These are phyloP conservation scores for Pristiophorus japonicus DNA, from an alignment of 2,113 vertebrate species.

Conservation along the genomic window DNA sequence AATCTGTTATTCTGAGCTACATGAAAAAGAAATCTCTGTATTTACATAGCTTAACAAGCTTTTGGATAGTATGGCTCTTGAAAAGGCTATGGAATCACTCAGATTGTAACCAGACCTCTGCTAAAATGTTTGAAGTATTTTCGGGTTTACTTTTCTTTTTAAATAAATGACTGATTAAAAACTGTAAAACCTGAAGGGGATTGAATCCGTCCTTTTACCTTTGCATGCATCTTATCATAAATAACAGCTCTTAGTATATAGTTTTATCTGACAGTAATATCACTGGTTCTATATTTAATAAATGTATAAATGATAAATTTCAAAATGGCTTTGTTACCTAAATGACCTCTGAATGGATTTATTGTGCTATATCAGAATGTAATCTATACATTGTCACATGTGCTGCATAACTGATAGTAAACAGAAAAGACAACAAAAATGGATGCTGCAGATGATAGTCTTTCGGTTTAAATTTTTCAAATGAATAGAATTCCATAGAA, in stretches of 20 bases:
- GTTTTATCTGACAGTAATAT: not conserved
- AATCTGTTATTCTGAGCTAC: not conserved
- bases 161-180: not conserved
- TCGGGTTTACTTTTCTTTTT: not conserved
- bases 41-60: not conserved
- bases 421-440: not conserved
- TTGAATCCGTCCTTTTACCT: not conserved
- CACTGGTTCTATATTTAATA: not conserved
- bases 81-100: not conserved
- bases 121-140: not conserved
- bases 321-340: not conserved
- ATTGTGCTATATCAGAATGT: not conserved
- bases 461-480: not conserved
- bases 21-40: not conserved
- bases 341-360: not conserved
- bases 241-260: not conserved
- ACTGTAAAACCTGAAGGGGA: not conserved
- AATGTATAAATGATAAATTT: constrained; percentile 5
- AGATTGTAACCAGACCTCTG: not conserved
- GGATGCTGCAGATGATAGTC: not conserved
- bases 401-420: not conserved
- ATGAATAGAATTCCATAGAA: not conserved
- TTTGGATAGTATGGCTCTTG: not conserved
- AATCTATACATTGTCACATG: not conserved
- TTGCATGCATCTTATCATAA: not conserved